Conservation (phyloP, 1,140 invertebrate species). For the Anoplophora glabripennis region DNA sequence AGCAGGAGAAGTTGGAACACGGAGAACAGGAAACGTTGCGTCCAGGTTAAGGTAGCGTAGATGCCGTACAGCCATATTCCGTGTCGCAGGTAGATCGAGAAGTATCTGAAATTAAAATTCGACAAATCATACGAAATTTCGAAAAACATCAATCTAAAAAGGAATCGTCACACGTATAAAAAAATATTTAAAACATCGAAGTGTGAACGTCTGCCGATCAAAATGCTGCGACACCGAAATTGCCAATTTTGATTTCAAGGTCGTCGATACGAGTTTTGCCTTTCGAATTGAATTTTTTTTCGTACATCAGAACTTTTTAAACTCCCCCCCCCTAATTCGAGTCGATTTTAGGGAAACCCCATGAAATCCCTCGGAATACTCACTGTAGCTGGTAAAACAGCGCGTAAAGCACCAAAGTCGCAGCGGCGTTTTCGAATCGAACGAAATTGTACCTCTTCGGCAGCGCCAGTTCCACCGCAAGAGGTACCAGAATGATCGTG, state of each 20-base stretch:
- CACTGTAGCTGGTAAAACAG: slow-evolving; percentile 21
- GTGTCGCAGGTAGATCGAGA: slow-evolving; percentile 21
- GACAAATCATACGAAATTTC: too few relatives aligned
- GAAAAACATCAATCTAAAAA: neutral
- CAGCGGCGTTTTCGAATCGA: slow-evolving; percentile 9
- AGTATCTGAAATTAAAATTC: slow-evolving; percentile 23
- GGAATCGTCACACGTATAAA: neutral
- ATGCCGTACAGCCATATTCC: slow-evolving; percentile 28
- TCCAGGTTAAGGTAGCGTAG: slow-evolving; percentile 17
- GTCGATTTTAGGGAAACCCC: neutral
- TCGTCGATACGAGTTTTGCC: neutral
- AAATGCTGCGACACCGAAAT: neutral
- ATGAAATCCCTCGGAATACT: slow-evolving; percentile 19
- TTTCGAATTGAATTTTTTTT: too few relatives aligned
- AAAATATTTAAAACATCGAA: neutral
- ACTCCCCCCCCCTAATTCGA: too few relatives aligned
- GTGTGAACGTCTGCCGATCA: slow-evolving; percentile 19
- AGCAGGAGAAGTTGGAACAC: slow-evolving; percentile 2
- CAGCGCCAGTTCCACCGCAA: slow-evolving; percentile 21
- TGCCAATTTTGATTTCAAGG: neutral
- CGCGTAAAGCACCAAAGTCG: slow-evolving; percentile 12
- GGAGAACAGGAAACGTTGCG: slow-evolving; percentile 12
- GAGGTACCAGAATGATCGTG: slow-evolving; percentile 23
- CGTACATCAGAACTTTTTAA: too few relatives aligned
- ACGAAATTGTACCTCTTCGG: slow-evolving; percentile 16